Evolutionary conservation across 2,888 invertebrate genomes (phyloP).

Genomic region (Latrodectus elegans): DNA sequence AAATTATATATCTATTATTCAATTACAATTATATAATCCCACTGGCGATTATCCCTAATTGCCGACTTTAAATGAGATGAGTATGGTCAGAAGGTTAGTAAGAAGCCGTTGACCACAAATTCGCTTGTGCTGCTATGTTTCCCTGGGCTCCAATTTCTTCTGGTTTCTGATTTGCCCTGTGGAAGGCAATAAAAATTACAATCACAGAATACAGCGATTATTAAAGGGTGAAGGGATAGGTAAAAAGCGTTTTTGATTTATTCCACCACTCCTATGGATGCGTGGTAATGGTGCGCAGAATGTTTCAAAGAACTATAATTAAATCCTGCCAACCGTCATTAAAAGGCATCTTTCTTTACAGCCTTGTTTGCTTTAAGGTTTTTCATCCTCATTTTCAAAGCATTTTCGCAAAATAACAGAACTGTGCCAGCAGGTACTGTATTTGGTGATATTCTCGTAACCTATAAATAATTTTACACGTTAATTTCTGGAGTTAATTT

Average conservation of each 20-base stretch:
- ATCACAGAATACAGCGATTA: neutral
- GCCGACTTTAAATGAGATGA: no score
- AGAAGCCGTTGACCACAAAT: no score
- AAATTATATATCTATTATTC: no score
- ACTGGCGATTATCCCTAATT: no score
- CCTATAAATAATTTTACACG: neutral
- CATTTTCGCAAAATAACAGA: slow-evolving; percentile 25
- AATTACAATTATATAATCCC: no score
- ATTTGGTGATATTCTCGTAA: slow-evolving; percentile 21
- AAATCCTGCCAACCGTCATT: slow-evolving; percentile 44
- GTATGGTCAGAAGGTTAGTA: no score
- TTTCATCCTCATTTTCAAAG: slow-evolving; percentile 41
- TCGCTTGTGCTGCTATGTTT: no score
- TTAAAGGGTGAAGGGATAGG: neutral
- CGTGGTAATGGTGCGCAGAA: slow-evolving; percentile 38
- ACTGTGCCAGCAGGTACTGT: slow-evolving; percentile 6
- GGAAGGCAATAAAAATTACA: neutral
- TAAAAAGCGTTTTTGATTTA: slow-evolving; percentile 36
- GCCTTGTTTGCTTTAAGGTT: slow-evolving; percentile 57
- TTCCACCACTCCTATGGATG: slow-evolving; percentile 43
- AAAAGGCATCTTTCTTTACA: slow-evolving; percentile 45
- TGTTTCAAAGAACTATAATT: slow-evolving; percentile 44
- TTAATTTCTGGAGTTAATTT: no score
- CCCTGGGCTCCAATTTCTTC: neutral
- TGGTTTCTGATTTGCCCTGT: neutral